Evolutionary conservation across 2,113 vertebrate genomes (phyloP), one percentile per base, ranked within the genome.

Genomic region (Menura novaehollandiae): DNA sequence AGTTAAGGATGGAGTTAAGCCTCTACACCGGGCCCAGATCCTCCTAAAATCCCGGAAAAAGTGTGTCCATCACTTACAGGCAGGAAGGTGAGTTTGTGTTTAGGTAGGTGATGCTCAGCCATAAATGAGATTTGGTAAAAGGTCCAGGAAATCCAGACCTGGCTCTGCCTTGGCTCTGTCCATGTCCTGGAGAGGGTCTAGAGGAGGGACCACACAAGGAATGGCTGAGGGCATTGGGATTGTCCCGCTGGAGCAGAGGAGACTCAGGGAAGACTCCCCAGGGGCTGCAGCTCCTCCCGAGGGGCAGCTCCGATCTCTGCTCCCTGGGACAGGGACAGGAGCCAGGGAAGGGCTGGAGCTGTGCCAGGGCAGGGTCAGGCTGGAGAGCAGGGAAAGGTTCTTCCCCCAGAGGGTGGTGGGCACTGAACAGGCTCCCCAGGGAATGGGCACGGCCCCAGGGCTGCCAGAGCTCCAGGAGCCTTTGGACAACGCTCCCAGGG

Each of bases 131-230:
- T 30, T 23, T 56, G 15, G 3, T 20, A 10, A 60, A 83, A 60
- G 0, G 10, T 11, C 41, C 59, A 21, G 41, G 15, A 69, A 6
- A 37, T 2, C 7, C 35, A 8, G 32, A 33, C 4, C 17, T 4
- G 7, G 5, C 20, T 11, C 32, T 55, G n/a, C 17, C 66, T 26
- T 5, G 26, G 49, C 41, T 76, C 47, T 64, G 15, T 2, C n/a
- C 15, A 3, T 51, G 21, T 15, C 33, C 67, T 80, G 32, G 47
- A 69, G 14, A 51, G 10, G 37, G 2, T 46, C 12, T 46, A 27
- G 43, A 32, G 44, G 22, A 15, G 9, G 47, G 35, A 24, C 23
- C 41, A 41, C 46, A 8, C 32, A 1, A 7, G 39, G 55, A 27
- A 46, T 20, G 28, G n/a, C 33, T 46, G 46, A 39, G 39, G 15